A percentile compares a stretch with the other conserved stretches of the same genome.
These are phyloP conservation scores for Tenthredo mesomela DNA, from an alignment of 2,888 invertebrate species.

Conservation along the genomic window DNA sequence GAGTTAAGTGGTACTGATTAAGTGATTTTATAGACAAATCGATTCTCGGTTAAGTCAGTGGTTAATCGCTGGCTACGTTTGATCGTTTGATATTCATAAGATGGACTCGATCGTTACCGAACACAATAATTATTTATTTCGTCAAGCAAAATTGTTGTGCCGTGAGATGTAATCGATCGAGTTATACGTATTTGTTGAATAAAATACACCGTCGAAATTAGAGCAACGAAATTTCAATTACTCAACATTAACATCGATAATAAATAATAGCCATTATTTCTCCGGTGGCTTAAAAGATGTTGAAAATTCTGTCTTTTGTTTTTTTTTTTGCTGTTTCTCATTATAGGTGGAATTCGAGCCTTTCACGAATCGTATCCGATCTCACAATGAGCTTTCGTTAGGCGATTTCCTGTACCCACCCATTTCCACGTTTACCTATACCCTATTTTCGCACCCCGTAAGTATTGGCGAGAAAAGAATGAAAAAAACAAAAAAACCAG, in stretches of 20 bases:
- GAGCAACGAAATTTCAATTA: background rate
- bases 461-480: background rate
- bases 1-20: slow-evolving; percentile 40
- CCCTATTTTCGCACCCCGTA: background rate
- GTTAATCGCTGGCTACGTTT: slow-evolving; percentile 32
- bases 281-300: no score
- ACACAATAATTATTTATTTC: slow-evolving; percentile 38
- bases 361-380: slow-evolving; percentile 21
- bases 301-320: background rate
- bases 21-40: slow-evolving; percentile 48
- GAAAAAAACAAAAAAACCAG: background rate
- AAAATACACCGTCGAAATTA: background rate
- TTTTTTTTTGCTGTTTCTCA: background rate
- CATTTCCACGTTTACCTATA: slow-evolving; percentile 1
- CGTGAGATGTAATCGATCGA: background rate
- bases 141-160: background rate
- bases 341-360: background rate
- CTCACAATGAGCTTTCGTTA: background rate
- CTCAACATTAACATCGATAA: background rate
- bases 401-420: slow-evolving; percentile 34
- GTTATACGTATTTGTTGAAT: background rate
- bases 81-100: slow-evolving; percentile 43
- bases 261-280: background rate
- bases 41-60: slow-evolving; percentile 39
- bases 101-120: slow-evolving; percentile 18